Evolutionary conservation across 2,797 vertebrate species (phyloP).

Genomic region (Rhinoraja longicauda): DNA sequence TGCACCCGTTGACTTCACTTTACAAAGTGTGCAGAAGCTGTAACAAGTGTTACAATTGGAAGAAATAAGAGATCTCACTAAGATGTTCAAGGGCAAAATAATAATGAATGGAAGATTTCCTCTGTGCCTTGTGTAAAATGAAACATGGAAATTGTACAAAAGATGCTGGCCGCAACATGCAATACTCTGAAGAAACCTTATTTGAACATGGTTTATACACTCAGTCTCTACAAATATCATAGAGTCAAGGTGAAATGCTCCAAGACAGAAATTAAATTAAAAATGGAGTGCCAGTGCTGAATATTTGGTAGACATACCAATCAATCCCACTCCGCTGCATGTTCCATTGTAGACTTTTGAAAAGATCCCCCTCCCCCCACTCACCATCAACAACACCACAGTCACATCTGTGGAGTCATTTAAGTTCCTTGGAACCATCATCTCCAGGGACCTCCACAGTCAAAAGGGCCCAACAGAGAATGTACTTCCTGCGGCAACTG

Average conservation of each 20-base stretch:
- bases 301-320: not conserved
- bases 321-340: not conserved
- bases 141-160: not conserved
- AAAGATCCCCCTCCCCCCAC: no score
- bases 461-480: no score
- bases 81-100: not conserved
- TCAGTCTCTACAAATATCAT: not conserved
- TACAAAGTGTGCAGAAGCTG: not conserved
- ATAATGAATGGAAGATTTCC: not conserved
- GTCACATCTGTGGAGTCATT: no score
- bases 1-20: no score
- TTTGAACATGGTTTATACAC: not conserved
- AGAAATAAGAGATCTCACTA: not conserved
- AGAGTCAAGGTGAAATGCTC: not conserved
- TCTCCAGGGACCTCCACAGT: no score
- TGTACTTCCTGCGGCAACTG: no score
- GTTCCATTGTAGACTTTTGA: no score
- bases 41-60: no score
- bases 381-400: no score
- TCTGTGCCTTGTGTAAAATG: not conserved
- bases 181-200: not conserved
- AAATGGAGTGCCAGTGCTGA: not conserved
- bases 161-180: not conserved
- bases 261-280: not conserved
- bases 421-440: no score